A percentile compares a stretch with the other conserved stretches of the same genome.
Conservation (phyloP, 2,888 invertebrate species). For the Himalopsyche kuldschensis region DNA sequence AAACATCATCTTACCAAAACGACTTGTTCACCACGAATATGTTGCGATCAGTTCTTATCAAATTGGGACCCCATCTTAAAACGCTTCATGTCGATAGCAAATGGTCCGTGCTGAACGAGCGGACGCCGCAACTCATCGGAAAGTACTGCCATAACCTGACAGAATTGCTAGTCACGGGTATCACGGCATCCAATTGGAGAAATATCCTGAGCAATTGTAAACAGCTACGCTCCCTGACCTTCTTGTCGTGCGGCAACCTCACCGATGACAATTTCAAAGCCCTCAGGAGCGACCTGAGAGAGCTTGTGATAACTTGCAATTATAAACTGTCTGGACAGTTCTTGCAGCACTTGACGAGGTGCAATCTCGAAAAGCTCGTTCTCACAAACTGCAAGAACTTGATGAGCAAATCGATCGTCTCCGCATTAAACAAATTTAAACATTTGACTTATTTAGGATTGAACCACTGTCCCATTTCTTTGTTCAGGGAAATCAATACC, state of each 20-base stretch:
- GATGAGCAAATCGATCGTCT: neutral
- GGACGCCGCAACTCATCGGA: conserved; percentile 59
- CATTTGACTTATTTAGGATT: neutral
- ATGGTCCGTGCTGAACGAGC: conserved; percentile 55
- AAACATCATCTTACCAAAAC: conserved; percentile 12
- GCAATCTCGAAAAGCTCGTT: conserved; percentile 11
- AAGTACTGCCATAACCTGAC: conserved; percentile 62
- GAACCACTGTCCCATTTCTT: neutral
- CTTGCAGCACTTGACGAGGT: neutral
- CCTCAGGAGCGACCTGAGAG: conserved; percentile 24
- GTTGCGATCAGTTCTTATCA: conserved; percentile 56
- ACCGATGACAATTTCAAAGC: conserved; percentile 43
- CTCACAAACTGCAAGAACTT: conserved; percentile 15
- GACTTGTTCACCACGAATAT: conserved; percentile 52
- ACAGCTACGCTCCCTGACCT: conserved; percentile 52
- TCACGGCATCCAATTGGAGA: conserved; percentile 59
- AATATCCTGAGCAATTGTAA: conserved; percentile 57
- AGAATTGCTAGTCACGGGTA: conserved; percentile 54
- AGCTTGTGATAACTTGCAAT: conserved; percentile 42
- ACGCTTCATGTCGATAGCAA: conserved; percentile 57
- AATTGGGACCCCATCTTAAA: conserved; percentile 53
- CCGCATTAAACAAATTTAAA: conserved; percentile 9
- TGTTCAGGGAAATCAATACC: conserved; percentile 17
- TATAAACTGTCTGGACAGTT: conserved; percentile 40
- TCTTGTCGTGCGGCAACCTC: conserved; percentile 52